Conservation (phyloP, 2,113 vertebrate genomes). For the Cottus gobio region DNA sequence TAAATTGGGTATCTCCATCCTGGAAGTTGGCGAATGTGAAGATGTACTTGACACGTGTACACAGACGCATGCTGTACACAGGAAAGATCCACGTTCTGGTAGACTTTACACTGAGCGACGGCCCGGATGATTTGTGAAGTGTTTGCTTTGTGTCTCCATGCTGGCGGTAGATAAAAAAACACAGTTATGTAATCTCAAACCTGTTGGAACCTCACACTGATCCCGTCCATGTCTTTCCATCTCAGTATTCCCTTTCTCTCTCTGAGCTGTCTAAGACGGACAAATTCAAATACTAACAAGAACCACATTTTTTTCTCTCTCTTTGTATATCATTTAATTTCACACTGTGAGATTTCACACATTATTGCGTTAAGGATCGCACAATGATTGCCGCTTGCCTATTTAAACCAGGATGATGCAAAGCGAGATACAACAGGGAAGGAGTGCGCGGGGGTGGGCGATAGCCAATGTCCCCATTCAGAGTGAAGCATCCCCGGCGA, state of each 20-base stretch:
- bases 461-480: slow-evolving; percentile 33
- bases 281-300: background rate
- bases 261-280: background rate
- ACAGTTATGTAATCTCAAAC: slow-evolving; percentile 7
- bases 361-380: slow-evolving; percentile 15
- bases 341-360: slow-evolving; percentile 8
- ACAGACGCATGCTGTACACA: background rate
- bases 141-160: background rate
- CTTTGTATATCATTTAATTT: slow-evolving; percentile 1
- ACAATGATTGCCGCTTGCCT: slow-evolving; percentile 10
- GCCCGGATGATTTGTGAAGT: background rate
- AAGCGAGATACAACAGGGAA: slow-evolving; percentile 7
- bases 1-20: background rate
- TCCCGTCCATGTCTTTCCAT: background rate
- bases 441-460: slow-evolving; percentile 1
- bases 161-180: background rate
- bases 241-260: background rate
- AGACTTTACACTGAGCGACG: background rate
- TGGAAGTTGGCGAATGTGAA: background rate
- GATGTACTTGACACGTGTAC: background rate
- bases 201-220: background rate
- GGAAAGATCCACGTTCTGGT: background rate
- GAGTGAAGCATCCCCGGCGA: slow-evolving; percentile 23
- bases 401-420: slow-evolving; percentile 25
- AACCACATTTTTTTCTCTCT: slow-evolving; percentile 3